phyloP scores from a whole-genome alignment of 2,888 invertebrate species.

The Spodoptera picta region DNA sequence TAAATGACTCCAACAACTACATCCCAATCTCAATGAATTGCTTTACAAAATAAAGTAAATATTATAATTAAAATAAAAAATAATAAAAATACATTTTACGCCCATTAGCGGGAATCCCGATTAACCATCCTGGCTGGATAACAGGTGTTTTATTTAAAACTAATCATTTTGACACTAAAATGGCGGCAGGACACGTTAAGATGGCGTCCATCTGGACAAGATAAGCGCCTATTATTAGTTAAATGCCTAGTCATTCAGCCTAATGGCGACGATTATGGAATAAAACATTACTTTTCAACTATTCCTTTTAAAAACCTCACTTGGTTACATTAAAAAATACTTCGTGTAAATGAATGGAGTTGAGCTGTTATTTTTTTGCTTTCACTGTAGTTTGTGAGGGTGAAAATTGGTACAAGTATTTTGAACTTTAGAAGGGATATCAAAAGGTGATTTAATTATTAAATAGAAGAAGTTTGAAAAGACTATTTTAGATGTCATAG shows the following conservation, averaged over 20 bases:
- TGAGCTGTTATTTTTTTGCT: conserved; percentile 10
- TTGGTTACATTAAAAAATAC: conserved; percentile 34
- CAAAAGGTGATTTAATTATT: too few relatives aligned
- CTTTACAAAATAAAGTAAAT: conserved; percentile 21
- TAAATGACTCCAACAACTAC: too few relatives aligned
- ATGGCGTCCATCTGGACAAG: conserved; percentile 42
- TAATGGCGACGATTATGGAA: conserved; percentile 45
- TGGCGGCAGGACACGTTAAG: conserved; percentile 21
- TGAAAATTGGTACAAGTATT: too few relatives aligned
- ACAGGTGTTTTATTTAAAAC: conserved; percentile 47
- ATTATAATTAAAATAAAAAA: conserved; percentile 11
- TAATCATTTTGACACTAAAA: conserved; percentile 49
- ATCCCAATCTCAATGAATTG: not conserved
- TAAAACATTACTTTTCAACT: conserved; percentile 39
- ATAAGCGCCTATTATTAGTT: conserved; percentile 47
- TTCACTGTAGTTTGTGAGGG: too few relatives aligned
- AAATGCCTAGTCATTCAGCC: conserved; percentile 49
- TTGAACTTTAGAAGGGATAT: too few relatives aligned
- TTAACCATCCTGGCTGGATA: conserved; percentile 31
- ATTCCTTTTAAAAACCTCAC: conserved; percentile 31
- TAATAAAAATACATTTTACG: conserved; percentile 29
- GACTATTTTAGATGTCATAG: too few relatives aligned
- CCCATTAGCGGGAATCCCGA: conserved; percentile 31
- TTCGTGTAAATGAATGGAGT: conserved; percentile 19
- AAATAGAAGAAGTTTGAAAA: too few relatives aligned